Evolutionary conservation across 2,797 vertebrate species (phyloP), one percentile per base, ranked within the genome.

Genomic region (Benthosema pterotum): DNA sequence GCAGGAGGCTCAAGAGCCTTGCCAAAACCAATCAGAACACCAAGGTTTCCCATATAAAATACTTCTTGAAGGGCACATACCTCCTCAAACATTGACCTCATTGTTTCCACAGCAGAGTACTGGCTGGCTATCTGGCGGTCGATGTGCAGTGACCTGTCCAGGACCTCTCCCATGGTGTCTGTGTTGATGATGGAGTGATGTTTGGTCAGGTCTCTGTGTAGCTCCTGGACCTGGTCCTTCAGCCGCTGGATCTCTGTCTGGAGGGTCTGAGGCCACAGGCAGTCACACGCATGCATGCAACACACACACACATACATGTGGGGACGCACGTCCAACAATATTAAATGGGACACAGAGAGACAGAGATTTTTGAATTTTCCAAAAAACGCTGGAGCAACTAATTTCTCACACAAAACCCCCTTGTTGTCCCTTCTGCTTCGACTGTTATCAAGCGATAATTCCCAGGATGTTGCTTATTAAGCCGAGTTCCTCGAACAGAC

Each of bases 111-210:
- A 0, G 94, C 91, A 0, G 95, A 88, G 54, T 95, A 91, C 72
- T 95, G 92, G 0, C 90, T 86, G 0, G 91, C 62, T 0, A 99
- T 97, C 87, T 92, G 93, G 19, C 89, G 80, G 0, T 98, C 95
- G 72, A 97, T 89, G 84, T 91, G 91, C 74, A 95, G 88, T 4
- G 96, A 95, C 49, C 92, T 91, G 82, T 93, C 94, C 83, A 97
- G 81, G 83, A 97, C 92, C 72, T 95, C 93, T 0, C 91, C 92
- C 92, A 96, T 96, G 65, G 91, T 93, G 67, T 95, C 94, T 0
- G 93, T 94, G 91, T 94, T 96, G 88, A 98, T 95, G 81, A 98
- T 92, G 0, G 96, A 95, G 84, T 97, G 97, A 80, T 98, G 97
- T 80, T 95, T 97, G 76, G 97, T 98, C 81, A 99, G 93, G 79